phyloP scores from a whole-genome alignment of 1,140 invertebrate species.

The Aphelenchoides besseyi region DNA sequence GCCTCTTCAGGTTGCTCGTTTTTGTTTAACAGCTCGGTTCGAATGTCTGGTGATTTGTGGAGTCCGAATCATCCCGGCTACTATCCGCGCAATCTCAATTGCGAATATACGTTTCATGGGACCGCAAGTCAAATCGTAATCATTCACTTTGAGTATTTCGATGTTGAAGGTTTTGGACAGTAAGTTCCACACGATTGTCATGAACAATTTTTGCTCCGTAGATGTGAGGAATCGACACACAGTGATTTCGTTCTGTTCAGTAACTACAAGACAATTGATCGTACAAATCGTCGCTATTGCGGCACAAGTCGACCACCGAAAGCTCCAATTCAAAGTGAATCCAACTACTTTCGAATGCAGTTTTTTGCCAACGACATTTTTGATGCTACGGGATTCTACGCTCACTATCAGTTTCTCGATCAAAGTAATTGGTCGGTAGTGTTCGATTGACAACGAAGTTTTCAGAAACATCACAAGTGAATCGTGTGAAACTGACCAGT shows the following conservation, averaged over 20 bases:
- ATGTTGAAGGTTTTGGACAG: slow-evolving; percentile 84
- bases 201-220: slow-evolving; percentile 63
- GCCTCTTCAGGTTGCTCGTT: slow-evolving; percentile 66
- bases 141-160: slow-evolving; percentile 82
- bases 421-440: slow-evolving; percentile 37
- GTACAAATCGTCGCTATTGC: slow-evolving; percentile 80
- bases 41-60: slow-evolving; percentile 75
- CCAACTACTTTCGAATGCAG: slow-evolving; percentile 81
- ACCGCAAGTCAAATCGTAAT: slow-evolving; percentile 75
- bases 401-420: slow-evolving; percentile 75
- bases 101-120: slow-evolving; percentile 89
- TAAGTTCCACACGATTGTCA: slow-evolving; percentile 61
- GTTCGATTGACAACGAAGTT: not conserved
- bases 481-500: slow-evolving; percentile 12
- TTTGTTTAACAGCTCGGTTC: slow-evolving; percentile 71
- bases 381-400: slow-evolving; percentile 87
- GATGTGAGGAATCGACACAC: slow-evolving; percentile 78
- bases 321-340: slow-evolving; percentile 74
- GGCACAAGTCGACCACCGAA: slow-evolving; percentile 68
- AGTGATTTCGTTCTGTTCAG: slow-evolving; percentile 92
- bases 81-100: slow-evolving; percentile 85
- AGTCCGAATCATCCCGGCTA: slow-evolving; percentile 88
- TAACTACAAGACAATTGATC: slow-evolving; percentile 80
- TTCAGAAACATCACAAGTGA: not conserved
- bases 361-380: slow-evolving; percentile 87